These are phyloP conservation scores for Scaptomyza polygonia DNA, from an alignment of 2,888 invertebrate genomes.

Conservation along the genomic window DNA sequence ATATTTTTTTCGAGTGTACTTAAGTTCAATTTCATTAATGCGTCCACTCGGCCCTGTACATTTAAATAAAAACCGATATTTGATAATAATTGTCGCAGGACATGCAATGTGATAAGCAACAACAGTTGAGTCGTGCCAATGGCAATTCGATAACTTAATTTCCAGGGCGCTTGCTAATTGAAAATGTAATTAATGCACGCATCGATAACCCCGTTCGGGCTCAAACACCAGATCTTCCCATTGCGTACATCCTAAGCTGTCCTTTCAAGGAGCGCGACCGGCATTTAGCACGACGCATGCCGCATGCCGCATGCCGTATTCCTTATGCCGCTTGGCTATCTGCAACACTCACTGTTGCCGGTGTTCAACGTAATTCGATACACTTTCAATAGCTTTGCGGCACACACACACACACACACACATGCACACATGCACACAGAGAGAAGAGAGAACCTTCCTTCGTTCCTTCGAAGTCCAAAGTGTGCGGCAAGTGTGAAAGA, in stretches of 20 bases:
- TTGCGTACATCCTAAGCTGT: constrained; percentile 19
- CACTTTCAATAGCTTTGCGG: constrained; percentile 66
- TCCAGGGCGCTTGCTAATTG: constrained; percentile 75
- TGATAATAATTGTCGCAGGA: constrained; percentile 76
- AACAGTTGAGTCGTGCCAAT: constrained; percentile 37
- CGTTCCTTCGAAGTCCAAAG: constrained; percentile 38
- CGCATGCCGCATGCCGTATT: constrained; percentile 29
- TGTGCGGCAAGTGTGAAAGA: constrained; percentile 80
- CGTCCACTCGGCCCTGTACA: constrained; percentile 52
- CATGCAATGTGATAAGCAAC: constrained; percentile 62
- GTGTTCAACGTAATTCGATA: constrained; percentile 67
- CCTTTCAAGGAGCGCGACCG: constrained; percentile 61
- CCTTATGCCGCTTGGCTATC: too few relatives aligned
- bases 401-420: too few relatives aligned
- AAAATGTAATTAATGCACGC: constrained; percentile 81
- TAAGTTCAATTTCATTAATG: constrained; percentile 68
- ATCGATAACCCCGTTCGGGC: constrained; percentile 47
- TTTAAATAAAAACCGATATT: constrained; percentile 75
- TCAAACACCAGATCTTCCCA: constrained; percentile 2
- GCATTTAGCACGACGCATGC: constrained; percentile 60
- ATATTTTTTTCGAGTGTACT: background rate
- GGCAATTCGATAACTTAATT: constrained; percentile 82
- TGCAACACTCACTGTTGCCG: constrained; percentile 61
- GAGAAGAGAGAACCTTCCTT: constrained; percentile 25
- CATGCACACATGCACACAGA: too few relatives aligned